Base-by-base conservation (phyloP, 2,888 invertebrate genomes). In the Linyphia triangularis region DNA sequence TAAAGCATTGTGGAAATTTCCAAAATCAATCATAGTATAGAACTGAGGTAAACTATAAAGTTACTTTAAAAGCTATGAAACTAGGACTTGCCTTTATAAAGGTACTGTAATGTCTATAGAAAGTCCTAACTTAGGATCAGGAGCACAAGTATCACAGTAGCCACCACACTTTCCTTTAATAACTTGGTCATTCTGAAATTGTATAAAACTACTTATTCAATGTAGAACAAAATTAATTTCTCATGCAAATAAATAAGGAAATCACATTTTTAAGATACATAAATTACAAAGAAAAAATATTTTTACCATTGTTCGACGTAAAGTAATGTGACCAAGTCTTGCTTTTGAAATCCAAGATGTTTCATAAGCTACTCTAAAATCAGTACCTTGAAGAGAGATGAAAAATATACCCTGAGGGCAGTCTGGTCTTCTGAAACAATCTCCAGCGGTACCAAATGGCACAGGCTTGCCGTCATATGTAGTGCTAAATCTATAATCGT, bases 351-450 rank as follows among this genome's bases (percentile, higher is more conserved):
- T 51, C 95, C 95, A 96, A 37, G 92, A 92, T 1, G 95, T 95
- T 26, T 93, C 93, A 5, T 93, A 92, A 0, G 95, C 93, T 79
- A 96, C 92, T 89, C 93, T 93, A 89, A 96, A 94, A 0, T 94
- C 94, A 0, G 96, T 96, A 22, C 94, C 94, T 6, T 93, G 93
- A 86, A 96, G 93, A 92, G 96, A 95, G 59, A 96, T 95, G 37
- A 95, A 94, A 92, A 96, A 96, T 89, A 94, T 93, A 0, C 96
- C 96, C 65, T 96, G 96, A 2, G 96, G 96, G 92, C 97, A 97
- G 90, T 94, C 93, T 2, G 93, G 93, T 61, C 94, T 93, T 92
- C 96, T 96, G 93, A 96, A 97, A 92, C 97, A 97, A 92, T 97
- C 97, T 0, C 97, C 97, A 19, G 96, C 96, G 75, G 96, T 95